Percentiles rank a stretch among this genome's conserved stretches.
Conservation (phyloP, 37 sponge, comb jelly and placozoan genomes). For the Cliona cf. orientalis region DNA sequence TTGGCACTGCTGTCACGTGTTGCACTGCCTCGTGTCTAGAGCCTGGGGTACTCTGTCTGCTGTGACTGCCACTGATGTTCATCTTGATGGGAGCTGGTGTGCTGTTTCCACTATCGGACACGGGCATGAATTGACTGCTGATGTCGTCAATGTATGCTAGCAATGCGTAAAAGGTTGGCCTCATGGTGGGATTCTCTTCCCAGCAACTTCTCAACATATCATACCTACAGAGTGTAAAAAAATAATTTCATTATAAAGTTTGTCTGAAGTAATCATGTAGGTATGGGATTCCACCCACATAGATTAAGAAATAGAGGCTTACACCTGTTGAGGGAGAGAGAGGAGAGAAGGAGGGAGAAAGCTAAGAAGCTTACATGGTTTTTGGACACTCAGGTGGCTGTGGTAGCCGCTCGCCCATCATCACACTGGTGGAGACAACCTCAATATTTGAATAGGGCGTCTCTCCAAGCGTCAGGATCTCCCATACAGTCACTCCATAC, state of each 20-base stretch:
- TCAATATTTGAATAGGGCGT: slow-evolving; percentile 55
- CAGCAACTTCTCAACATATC: slow-evolving; percentile 56
- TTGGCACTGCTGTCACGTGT: no score
- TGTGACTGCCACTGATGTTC: no score
- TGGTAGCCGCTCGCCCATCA: slow-evolving; percentile 54
- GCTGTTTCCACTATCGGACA: no score
- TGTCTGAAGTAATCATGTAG: background rate
- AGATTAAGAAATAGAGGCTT: background rate
- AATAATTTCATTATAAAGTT: background rate
- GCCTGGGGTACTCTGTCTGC: no score
- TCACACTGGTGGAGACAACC: slow-evolving; percentile 64
- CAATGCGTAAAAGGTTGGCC: slow-evolving; percentile 55
- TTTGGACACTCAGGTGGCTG: slow-evolving; percentile 59
- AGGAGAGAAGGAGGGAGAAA: background rate
- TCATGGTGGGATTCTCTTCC: slow-evolving; percentile 16
- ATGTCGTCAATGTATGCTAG: slow-evolving; percentile 5
- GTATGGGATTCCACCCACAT: background rate
- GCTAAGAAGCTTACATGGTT: slow-evolving; percentile 52
- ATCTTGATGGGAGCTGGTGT: no score
- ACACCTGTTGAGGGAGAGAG: background rate
- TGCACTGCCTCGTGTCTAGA: no score
- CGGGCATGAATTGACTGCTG: no score
- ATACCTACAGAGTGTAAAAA: slow-evolving; percentile 20
- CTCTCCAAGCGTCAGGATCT: slow-evolving; percentile 58
- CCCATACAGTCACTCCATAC: slow-evolving; percentile 73